Evolutionary conservation across 92 coral and sea anemone genomes (phyloP).

Genomic region (Actinernus sp.): DNA sequence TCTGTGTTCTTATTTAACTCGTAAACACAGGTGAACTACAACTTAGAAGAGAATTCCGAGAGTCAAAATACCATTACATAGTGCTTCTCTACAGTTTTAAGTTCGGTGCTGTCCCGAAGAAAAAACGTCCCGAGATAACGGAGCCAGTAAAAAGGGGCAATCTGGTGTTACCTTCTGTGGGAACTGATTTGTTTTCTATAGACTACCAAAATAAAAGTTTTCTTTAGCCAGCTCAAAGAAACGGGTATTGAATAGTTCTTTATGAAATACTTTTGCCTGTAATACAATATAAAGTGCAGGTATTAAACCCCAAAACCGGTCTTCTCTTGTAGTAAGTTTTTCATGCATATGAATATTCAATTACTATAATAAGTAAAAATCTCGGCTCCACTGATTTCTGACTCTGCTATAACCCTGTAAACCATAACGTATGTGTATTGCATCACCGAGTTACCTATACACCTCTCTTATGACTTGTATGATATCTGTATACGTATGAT

Average conservation of each 20-base stretch:
- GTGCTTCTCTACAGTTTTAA: no score
- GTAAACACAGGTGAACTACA: constrained; percentile 27
- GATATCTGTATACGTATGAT: no score
- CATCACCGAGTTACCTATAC: no score
- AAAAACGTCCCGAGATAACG: no score
- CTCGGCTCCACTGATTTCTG: constrained; percentile 9
- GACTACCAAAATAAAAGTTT: neutral
- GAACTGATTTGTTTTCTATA: no score
- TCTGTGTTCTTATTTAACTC: constrained; percentile 1
- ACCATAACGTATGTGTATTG: neutral
- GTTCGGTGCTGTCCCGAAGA: no score
- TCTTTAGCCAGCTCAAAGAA: neutral
- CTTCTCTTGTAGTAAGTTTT: constrained; percentile 28
- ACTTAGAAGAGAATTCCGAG: constrained; percentile 3
- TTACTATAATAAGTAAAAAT: constrained; percentile 3
- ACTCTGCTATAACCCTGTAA: constrained; percentile 4
- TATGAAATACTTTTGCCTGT: constrained; percentile 18
- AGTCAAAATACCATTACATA: constrained; percentile 20
- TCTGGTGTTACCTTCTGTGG: no score
- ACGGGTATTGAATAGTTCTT: neutral
- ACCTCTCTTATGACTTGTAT: no score
- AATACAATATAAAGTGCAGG: constrained; percentile 20
- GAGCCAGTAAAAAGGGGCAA: no score
- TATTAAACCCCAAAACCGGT: constrained; percentile 15
- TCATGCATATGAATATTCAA: constrained; percentile 42